Evolutionary conservation across 2,797 vertebrate species (phyloP).

Genomic region (Siniperca scherzeri): DNA sequence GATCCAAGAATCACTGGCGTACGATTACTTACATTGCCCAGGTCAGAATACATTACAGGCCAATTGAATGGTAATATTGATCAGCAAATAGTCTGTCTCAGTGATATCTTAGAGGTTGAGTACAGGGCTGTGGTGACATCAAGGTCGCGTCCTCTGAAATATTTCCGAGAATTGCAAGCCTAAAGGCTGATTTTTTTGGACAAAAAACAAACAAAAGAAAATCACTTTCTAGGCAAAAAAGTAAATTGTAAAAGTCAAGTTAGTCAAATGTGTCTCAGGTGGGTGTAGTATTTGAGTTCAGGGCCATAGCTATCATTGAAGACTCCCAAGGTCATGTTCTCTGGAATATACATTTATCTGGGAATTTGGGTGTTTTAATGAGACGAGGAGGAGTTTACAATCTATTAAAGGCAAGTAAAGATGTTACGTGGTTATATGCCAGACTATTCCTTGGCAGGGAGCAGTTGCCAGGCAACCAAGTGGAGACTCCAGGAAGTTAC

Average conservation of each 20-base stretch:
- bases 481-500: not conserved
- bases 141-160: not conserved
- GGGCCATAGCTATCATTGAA: not conserved
- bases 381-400: not conserved
- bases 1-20: conserved; percentile 58
- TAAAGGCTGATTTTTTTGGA: not conserved
- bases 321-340: not conserved
- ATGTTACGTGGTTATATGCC: too few relatives aligned
- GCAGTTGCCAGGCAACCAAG: conserved; percentile 12
- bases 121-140: not conserved
- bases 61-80: conserved; percentile 61
- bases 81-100: conserved; percentile 47
- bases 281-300: not conserved
- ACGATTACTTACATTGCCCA: conserved; percentile 59
- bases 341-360: not conserved
- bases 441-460: not conserved
- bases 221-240: not conserved
- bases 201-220: too few relatives aligned
- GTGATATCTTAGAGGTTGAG: conserved; percentile 28
- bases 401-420: too few relatives aligned
- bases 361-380: not conserved
- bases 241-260: not conserved
- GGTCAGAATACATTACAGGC: conserved; percentile 65
- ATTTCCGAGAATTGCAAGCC: not conserved
- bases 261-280: not conserved